Conservation (phyloP, 2,797 vertebrate species). For the Oryzias sinensis region DNA sequence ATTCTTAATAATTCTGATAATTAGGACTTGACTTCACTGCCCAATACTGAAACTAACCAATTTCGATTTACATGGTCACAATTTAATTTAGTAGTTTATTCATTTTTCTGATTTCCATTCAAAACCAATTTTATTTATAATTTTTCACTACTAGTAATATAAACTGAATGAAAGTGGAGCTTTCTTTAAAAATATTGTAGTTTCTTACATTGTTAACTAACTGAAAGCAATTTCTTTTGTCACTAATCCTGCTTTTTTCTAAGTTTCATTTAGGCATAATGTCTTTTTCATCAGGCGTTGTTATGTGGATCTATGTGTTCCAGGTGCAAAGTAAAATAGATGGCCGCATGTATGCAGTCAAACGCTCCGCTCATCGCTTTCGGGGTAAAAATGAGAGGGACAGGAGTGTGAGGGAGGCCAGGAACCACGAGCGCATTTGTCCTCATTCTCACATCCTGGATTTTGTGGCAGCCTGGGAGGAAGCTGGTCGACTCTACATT, state of each 20-base stretch:
- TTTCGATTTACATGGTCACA: too few species aligned
- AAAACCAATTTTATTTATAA: too few species aligned
- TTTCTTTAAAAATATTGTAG: too few species aligned
- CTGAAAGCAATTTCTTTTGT: too few species aligned
- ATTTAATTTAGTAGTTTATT: too few species aligned
- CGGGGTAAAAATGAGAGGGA: constrained; percentile 83
- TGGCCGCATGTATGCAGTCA: constrained; percentile 83
- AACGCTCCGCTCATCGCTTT: constrained; percentile 85
- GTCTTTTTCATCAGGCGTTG: background rate
- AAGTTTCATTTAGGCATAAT: background rate
- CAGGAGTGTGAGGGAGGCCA: constrained; percentile 82
- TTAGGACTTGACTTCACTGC: background rate
- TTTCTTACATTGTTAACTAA: too few species aligned
- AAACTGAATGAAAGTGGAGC: too few species aligned
- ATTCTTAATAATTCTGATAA: background rate
- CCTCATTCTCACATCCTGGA: constrained; percentile 84
- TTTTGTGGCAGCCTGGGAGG: constrained; percentile 89
- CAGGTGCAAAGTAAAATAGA: constrained; percentile 84
- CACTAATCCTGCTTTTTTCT: too few species aligned
- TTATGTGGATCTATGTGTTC: constrained; percentile 13
- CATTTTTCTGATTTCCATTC: too few species aligned
- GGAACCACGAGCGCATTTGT: constrained; percentile 84
- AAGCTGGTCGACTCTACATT: constrained; percentile 85
- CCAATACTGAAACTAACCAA: too few species aligned
- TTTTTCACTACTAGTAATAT: too few species aligned